phyloP scores from a whole-genome alignment of 2,888 invertebrate genomes.

The Athalia rosae region DNA sequence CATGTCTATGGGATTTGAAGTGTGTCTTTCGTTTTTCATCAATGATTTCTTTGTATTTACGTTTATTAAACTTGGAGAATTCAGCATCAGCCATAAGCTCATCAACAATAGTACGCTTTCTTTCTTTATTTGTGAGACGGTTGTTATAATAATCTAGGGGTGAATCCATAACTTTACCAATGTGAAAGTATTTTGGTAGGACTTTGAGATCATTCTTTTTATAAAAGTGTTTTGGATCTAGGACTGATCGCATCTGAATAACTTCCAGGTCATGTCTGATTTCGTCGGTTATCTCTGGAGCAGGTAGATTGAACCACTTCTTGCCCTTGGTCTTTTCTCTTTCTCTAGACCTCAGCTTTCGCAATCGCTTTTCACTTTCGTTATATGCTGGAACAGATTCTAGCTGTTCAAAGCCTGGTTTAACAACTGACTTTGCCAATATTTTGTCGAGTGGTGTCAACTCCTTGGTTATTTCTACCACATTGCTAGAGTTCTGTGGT shows the following conservation, averaged over 20 bases:
- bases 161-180: slow-evolving; percentile 89
- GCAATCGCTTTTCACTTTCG: slow-evolving; percentile 77
- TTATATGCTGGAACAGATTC: slow-evolving; percentile 78
- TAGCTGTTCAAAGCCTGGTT: slow-evolving; percentile 81
- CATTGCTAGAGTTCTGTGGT: slow-evolving; percentile 59
- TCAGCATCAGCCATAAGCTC: slow-evolving; percentile 93
- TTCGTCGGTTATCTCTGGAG: slow-evolving; percentile 92
- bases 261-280: slow-evolving; percentile 90
- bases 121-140: slow-evolving; percentile 88
- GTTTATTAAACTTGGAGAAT: slow-evolving; percentile 87
- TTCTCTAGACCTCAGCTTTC: slow-evolving; percentile 80
- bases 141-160: slow-evolving; percentile 91
- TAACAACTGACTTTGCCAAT: slow-evolving; percentile 79
- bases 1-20: slow-evolving; percentile 80
- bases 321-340: slow-evolving; percentile 88
- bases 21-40: slow-evolving; percentile 82
- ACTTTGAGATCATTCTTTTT: slow-evolving; percentile 92
- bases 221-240: slow-evolving; percentile 96
- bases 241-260: slow-evolving; percentile 92
- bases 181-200: slow-evolving; percentile 93
- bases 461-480: slow-evolving; percentile 73
- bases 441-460: slow-evolving; percentile 74
- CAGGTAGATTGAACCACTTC: slow-evolving; percentile 92
- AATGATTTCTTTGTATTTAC: slow-evolving; percentile 86
- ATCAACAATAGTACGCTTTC: slow-evolving; percentile 93